Base-by-base conservation (phyloP, 2,888 invertebrate genomes). In the Rhyacophila evoluta region DNA sequence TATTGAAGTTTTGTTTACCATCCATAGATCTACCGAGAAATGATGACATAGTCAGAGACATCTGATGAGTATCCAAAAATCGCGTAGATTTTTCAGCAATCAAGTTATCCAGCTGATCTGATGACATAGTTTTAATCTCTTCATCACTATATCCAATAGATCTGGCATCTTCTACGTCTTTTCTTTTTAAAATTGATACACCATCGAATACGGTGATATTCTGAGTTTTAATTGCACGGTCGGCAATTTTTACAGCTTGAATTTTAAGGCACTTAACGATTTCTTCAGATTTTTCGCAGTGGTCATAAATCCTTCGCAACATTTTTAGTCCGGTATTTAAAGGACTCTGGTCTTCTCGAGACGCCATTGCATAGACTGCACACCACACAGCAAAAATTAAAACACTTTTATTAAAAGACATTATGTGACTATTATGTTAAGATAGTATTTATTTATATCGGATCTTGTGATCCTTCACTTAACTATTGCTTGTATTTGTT, bases 241-340 rank as follows among this genome's bases (percentile, higher is more conserved):
- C 93, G 11, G 92, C 88, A 41, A 93, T 86, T 84, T 92, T 93
- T 0, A 92, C 88, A 0, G 93, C 93, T 85, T 94, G 92, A 76
- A 94, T 88, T 86, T 94, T 94, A 83, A 94, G 89, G 85, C 94
- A 95, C 89, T 92, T 93, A 83, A 93, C 86, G 74, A 93, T 88
- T 84, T 94, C 92, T 81, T 92, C 89, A 69, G 91, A 91, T 81
- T 88, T 87, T 83, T 91, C 91, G 85, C 94, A 94, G 84, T 92
- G 91, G 83, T 91, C 88, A 84, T 91, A 92, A 83, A 91, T 88
- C 86, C 88, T 90, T 83, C 89, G 87, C 67, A 92, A 84, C 71
- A 91, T 86, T 85, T 89, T 89, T 83, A 89, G 84, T 79, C 90
- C 89, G 78, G 86, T 86, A 82, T 86, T 87, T 79, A 89, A 86